phyloP scores from a whole-genome alignment of 2,888 invertebrate species.

The Thecocarcelia acutangulata region DNA sequence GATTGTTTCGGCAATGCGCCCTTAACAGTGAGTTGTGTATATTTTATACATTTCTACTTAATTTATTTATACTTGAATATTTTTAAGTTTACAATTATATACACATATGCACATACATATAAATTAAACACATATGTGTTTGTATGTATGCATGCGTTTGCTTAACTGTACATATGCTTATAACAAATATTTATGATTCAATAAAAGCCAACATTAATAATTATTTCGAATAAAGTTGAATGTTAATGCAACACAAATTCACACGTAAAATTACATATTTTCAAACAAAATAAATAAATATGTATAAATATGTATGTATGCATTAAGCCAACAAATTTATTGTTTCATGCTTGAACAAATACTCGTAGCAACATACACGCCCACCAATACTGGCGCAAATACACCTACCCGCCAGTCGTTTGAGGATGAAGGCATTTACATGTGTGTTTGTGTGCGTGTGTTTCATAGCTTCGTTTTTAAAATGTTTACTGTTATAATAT shows the following conservation, averaged over 20 bases:
- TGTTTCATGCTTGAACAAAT: constrained; percentile 22
- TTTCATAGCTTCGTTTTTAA: constrained; percentile 30
- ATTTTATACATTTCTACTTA: too few relatives aligned
- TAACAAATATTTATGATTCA: constrained; percentile 7
- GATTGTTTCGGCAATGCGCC: too few relatives aligned
- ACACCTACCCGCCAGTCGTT: background rate
- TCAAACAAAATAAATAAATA: constrained; percentile 17
- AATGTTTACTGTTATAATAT: background rate
- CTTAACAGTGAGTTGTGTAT: too few relatives aligned
- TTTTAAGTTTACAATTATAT: too few relatives aligned
- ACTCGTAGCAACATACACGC: background rate
- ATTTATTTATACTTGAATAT: too few relatives aligned
- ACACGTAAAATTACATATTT: constrained; percentile 6
- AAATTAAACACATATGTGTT: background rate
- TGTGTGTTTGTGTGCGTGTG: background rate
- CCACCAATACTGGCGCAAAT: background rate
- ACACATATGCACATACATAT: background rate
- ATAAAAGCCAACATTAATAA: constrained; percentile 30
- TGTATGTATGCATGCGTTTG: background rate
- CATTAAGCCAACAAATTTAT: constrained; percentile 31
- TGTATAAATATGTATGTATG: constrained; percentile 24
- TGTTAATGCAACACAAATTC: background rate
- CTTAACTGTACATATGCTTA: background rate
- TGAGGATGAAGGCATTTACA: constrained; percentile 15
- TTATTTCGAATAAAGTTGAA: constrained; percentile 6